Percentiles rank a stretch among this genome's conserved stretches.
Conservation (phyloP, 2,797 vertebrate species). For the Synanceia verrucosa region DNA sequence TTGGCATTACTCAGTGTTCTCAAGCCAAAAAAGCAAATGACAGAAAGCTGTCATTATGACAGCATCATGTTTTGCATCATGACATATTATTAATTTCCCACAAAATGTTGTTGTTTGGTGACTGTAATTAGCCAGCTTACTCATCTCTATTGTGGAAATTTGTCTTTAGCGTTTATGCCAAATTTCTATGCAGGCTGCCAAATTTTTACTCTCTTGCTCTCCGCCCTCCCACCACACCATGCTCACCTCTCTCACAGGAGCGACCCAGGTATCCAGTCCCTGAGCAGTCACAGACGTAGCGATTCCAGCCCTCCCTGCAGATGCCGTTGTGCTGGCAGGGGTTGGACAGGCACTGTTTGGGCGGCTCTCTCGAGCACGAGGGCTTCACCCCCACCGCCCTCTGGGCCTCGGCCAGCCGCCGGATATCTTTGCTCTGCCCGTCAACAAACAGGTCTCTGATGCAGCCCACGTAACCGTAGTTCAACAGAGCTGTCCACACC, state of each 20-base stretch:
- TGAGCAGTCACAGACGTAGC: constrained; percentile 97
- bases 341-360: constrained; percentile 97
- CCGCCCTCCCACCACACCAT: not conserved
- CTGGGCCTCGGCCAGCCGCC: constrained; percentile 95
- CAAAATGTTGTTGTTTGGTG: constrained; percentile 34
- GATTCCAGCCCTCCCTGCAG: constrained; percentile 98
- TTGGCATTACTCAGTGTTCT: constrained; percentile 50
- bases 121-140: constrained; percentile 38
- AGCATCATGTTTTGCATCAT: constrained; percentile 42
- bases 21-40: constrained; percentile 51
- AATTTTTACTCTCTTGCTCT: not conserved
- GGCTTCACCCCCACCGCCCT: constrained; percentile 96
- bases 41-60: constrained; percentile 41
- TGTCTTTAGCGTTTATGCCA: constrained; percentile 20
- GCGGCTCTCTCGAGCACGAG: constrained; percentile 93
- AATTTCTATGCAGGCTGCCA: constrained; percentile 15
- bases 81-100: constrained; percentile 39
- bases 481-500: constrained; percentile 91
- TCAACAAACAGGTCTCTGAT: constrained; percentile 98
- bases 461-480: constrained; percentile 98
- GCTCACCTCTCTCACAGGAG: constrained; percentile 96
- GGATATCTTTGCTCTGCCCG: constrained; percentile 98
- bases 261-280: constrained; percentile 96
- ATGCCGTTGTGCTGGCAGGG: constrained; percentile 96
- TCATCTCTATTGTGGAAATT: constrained; percentile 43